Base-by-base conservation (phyloP, 2,113 vertebrate species). In the Rhinoderma darwinii region DNA sequence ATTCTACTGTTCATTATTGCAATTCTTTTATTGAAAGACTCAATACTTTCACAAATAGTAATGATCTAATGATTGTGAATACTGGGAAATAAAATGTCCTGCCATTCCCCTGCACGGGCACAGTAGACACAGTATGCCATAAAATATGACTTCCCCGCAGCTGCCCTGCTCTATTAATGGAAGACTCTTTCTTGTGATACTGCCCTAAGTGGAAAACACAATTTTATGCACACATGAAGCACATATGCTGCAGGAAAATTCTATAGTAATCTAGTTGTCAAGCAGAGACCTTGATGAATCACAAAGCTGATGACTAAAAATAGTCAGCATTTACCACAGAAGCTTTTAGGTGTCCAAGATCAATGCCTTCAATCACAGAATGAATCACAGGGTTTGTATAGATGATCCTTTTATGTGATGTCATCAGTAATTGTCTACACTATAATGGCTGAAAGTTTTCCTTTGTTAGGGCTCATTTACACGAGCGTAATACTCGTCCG, bases 221-320 rank as follows among this genome's bases (percentile, higher is more conserved):
- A 6, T 15, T 25, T 81, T 27, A 61, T 63, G 37, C 15, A 7
- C 50, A 43, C 12, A 25, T 43, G 20, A 59, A n/a, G 15, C 11
- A 41, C 37, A 8, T 20, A 59, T 80, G 22, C 20, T 18, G 8
- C 76, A 56, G 22, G 50, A 80, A 80, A 78, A 59, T n/a, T 89
- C 77, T 66, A 51, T 89, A 90, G 90, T 84, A 77, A 7, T 12
- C 2, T 87, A 87, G 75, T 86, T 90, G 73, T 84, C 3, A 43
- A 83, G 84, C 80, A 6, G 84, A 89, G 74, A 82, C 84, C 54
- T 68, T 56, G 76, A 50, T 88, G 39, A 88, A 2, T 77, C 88
- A 88, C 89, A 75, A 32, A 32, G 86, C 91, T 87, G 41, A 86
- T 84, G 90, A 83, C 84, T 89, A 88, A 90, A 91, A 91, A 61